Percentiles rank a stretch among this genome's conserved stretches.
Evolutionary conservation across 2,888 invertebrate genomes (phyloP).

Genomic region (Pegoplata infirma): DNA sequence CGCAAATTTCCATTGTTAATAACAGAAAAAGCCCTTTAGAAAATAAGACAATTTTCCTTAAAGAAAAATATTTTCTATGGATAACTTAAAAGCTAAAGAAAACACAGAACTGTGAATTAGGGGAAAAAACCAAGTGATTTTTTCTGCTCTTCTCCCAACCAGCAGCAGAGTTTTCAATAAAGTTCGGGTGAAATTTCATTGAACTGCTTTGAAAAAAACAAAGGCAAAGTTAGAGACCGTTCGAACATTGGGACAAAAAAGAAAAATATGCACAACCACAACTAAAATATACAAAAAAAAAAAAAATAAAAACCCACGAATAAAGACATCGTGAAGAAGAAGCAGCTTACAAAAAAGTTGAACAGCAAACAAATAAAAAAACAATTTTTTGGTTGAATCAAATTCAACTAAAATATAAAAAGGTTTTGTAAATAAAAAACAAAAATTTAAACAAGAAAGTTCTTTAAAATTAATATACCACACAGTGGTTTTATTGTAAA

Average conservation of each 20-base stretch:
- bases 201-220: slow-evolving; percentile 73
- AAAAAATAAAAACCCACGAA: slow-evolving; percentile 59
- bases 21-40: slow-evolving; percentile 43
- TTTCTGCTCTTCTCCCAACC: slow-evolving; percentile 64
- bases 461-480: slow-evolving; percentile 21
- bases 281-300: slow-evolving; percentile 53
- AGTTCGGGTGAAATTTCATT: slow-evolving; percentile 74
- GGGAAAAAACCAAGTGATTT: slow-evolving; percentile 66
- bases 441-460: slow-evolving; percentile 1
- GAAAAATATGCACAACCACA: slow-evolving; percentile 55
- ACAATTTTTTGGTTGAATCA: slow-evolving; percentile 43
- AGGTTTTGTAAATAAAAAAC: slow-evolving; percentile 15
- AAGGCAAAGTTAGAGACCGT: slow-evolving; percentile 67
- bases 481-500: slow-evolving; percentile 19
- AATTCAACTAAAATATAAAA: slow-evolving; percentile 44
- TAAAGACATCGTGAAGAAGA: slow-evolving; percentile 61
- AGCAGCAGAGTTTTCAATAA: slow-evolving; percentile 61
- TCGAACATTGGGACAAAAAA: slow-evolving; percentile 57
- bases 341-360: slow-evolving; percentile 39
- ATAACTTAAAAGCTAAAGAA: slow-evolving; percentile 33
- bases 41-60: slow-evolving; percentile 24
- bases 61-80: slow-evolving; percentile 46
- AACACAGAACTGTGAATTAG: slow-evolving; percentile 65
- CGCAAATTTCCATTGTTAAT: slow-evolving; percentile 66
- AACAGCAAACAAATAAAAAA: slow-evolving; percentile 42